phyloP scores from a whole-genome alignment of 2,797 vertebrate species.

The Ispidina lecontei region DNA sequence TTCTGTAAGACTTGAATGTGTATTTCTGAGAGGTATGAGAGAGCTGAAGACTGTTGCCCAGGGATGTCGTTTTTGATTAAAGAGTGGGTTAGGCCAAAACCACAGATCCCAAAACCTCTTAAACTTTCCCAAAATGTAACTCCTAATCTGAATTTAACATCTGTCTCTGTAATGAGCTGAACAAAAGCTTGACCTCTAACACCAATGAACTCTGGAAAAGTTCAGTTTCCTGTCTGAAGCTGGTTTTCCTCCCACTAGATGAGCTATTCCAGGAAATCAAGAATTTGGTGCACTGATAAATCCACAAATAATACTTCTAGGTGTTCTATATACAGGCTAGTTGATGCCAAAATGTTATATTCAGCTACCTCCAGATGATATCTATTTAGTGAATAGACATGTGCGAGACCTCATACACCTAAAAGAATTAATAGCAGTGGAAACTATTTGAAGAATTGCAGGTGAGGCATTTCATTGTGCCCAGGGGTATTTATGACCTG shows the following conservation, averaged over 20 bases:
- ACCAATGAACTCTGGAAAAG: not conserved
- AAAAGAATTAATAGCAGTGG: conserved; percentile 58
- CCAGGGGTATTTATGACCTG: conserved; percentile 56
- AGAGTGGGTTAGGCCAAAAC: conserved; percentile 1
- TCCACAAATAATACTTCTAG: not conserved
- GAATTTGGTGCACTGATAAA: not conserved
- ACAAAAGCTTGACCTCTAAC: conserved; percentile 5
- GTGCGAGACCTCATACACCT: conserved; percentile 29
- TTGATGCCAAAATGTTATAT: not conserved
- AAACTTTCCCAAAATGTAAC: conserved; percentile 8
- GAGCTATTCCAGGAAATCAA: conserved; percentile 11
- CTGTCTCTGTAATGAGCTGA: conserved; percentile 19
- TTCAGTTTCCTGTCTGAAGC: not conserved
- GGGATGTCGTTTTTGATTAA: not conserved
- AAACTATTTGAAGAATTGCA: conserved; percentile 73
- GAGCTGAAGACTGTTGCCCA: not conserved
- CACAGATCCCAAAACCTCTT: conserved; percentile 37
- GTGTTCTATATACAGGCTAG: not conserved
- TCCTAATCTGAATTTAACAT: conserved; percentile 33
- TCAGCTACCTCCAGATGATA: conserved; percentile 29
- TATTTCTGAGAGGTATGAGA: not conserved
- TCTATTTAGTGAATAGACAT: conserved; percentile 17
- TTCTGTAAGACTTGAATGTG: not conserved
- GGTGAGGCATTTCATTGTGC: conserved; percentile 60
- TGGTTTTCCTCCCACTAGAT: not conserved